Percentiles rank a stretch among this genome's conserved stretches.
These are phyloP conservation scores for Silurus asotus DNA, from an alignment of 2,113 vertebrate genomes.

Conservation along the genomic window DNA sequence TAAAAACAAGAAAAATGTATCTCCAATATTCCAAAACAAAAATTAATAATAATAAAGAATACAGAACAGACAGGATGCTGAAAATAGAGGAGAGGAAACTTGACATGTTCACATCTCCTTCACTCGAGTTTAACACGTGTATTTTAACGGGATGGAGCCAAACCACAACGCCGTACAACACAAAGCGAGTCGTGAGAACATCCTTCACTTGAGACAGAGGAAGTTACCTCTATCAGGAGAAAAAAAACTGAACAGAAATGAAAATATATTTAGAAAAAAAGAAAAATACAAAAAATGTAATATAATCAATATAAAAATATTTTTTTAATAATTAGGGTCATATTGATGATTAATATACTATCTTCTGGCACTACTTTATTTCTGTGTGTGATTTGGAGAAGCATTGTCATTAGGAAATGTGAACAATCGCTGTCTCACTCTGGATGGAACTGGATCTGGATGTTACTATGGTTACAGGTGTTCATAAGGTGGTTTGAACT, in stretches of 20 bases:
- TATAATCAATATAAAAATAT: neutral
- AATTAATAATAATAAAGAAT: rapidly evolving
- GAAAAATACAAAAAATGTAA: neutral
- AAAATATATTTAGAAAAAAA: neutral
- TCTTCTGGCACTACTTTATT: too few species aligned
- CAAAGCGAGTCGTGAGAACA: neutral
- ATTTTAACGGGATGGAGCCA: neutral
- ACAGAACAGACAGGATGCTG: neutral
- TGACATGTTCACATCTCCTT: neutral
- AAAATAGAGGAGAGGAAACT: neutral
- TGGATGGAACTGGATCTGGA: too few species aligned
- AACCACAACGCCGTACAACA: neutral
- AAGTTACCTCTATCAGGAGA: neutral
- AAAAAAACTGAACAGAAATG: neutral
- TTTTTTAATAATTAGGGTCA: neutral
- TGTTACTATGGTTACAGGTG: too few species aligned
- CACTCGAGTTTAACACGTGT: neutral
- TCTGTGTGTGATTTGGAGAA: too few species aligned
- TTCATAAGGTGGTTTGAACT: too few species aligned
- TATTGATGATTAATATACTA: conserved; percentile 21
- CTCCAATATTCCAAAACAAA: neutral
- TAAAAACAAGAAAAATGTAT: too few species aligned
- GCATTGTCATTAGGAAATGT: too few species aligned
- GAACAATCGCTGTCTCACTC: too few species aligned
- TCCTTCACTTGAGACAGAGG: neutral